Conservation (phyloP, 2,797 vertebrate species). For the Etheostoma perlongum region DNA sequence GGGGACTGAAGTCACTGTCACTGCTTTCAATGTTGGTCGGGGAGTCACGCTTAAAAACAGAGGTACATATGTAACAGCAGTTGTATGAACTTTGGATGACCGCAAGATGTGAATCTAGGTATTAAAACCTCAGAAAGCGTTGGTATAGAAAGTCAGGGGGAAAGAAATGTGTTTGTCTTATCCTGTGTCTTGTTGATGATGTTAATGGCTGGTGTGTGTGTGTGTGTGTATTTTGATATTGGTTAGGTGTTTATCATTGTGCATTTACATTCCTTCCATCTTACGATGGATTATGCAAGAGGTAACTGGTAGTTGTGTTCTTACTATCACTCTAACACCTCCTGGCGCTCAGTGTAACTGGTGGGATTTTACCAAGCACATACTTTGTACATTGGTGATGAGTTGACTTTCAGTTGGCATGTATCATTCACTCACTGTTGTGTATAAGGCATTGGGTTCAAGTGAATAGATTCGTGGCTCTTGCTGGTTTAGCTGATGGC, state of each 20-base stretch:
- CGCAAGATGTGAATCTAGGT: not conserved
- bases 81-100: not conserved
- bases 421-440: slow-evolving; percentile 31
- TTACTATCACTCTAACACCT: slow-evolving; percentile 39
- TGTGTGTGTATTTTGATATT: slow-evolving; percentile 12
- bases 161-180: not conserved
- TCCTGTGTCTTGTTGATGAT: not conserved
- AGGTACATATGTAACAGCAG: not conserved
- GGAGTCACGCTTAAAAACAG: not conserved
- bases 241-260: slow-evolving; percentile 30
- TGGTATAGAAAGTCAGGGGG: not conserved
- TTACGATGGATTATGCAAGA: slow-evolving; percentile 54
- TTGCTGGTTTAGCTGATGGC: slow-evolving; percentile 30
- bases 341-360: slow-evolving; percentile 26
- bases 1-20: not conserved
- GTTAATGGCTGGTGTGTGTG: not conserved
- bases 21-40: not conserved
- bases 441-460: slow-evolving; percentile 39
- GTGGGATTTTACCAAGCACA: slow-evolving; percentile 42
- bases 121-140: not conserved
- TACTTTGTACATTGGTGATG: slow-evolving; percentile 23
- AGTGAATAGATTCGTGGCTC: slow-evolving; percentile 41
- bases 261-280: slow-evolving; percentile 57
- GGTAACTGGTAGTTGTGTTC: slow-evolving; percentile 34
- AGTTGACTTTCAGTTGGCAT: slow-evolving; percentile 33